Base-by-base conservation (phyloP, 2,888 invertebrate species). In the Smittia sp. region DNA sequence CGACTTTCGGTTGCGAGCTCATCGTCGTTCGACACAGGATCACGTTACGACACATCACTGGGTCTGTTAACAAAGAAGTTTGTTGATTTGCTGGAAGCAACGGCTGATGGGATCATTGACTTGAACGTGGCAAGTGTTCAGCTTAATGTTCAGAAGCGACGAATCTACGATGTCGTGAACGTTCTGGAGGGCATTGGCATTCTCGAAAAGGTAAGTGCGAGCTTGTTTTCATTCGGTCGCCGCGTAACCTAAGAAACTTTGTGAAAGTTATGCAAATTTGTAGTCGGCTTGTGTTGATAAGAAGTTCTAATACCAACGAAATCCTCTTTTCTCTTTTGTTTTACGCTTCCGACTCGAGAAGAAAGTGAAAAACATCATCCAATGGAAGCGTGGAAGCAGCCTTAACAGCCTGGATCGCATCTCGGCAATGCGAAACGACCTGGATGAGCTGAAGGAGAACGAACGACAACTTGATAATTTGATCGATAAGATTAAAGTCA, bases 161-260 rank as follows among this genome's bases (percentile, higher is more conserved):
- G 97, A 79, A 96, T 97, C 80, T 97, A 97, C 83, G 97, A 97
- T 83, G 97, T 97, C 79, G 97, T 97, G 75, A 97, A 97, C 83
- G 97, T 97, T 52, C 84, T 97, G 78, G 97, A 97, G 83, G 97
- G 96, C 76, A 96, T 97, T 80, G 95, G 95, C 76, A 93, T 97
- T 79, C 88, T 97, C 82, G 94, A 95, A 81, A 97, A 97, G 72
- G 72, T 72, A 38, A 63, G 25, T 27, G 9, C 18, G 18, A 46
- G 18, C n/a, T 46, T 46, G 52, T 46, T 15, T 46, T 18, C 18
- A 6, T 9, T 32, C 3, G 3, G 32, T 32, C 32, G 32, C 32
- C 32, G 3, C 32, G 32, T 32, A 32, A 32, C 32, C 32, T 32
- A 32, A 32, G 32, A 32, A 32, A 46, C n/a, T 46, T 46, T n/a